Evolutionary conservation across 2,888 invertebrate species (phyloP), one percentile per base, ranked within the genome.

Genomic region (Epinotia nisella): DNA sequence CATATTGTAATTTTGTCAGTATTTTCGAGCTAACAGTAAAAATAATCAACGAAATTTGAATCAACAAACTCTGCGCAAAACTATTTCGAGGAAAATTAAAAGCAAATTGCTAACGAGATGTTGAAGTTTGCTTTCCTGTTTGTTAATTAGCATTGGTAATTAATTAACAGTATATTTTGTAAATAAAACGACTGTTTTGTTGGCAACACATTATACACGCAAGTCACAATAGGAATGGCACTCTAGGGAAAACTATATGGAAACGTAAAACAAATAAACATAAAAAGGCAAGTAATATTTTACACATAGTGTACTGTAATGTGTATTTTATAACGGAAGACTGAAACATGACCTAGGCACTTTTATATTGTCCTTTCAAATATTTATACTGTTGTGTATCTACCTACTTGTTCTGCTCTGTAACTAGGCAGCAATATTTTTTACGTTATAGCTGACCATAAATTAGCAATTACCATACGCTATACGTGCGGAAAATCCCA

Each of bases 71-170:
- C 29, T 35, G 19, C 65, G 21, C 39, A 19, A 5, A 55, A 65
- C 39, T 65, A 65, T 21, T 65, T 21, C 19, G 19, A 4, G 53
- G 17, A 55, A 39, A 39, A 17, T 60, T 65, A 19, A 65, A 65
- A 65, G 19, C 65, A 65, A 65, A 53, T 51, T 51, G 51, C 49
- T 60, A 60, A 29, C 71, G 21, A 9, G 78, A 77, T 81, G 35
- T 79, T 80, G 64, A 75, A 77, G 81, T 81, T 79, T 80, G 75
- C 74, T 65, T 74, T 74, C 76, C 76, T 78, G 55, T 55, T 65
- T 65, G 55, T 21, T 55, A 55, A 65, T 39, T 65, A 65, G 65
- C 51, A 39, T 4, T 39, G 65, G 55, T 65, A 39, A 55, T 65
- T 65, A 55, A 24, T 53, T 49, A 49, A 49, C n/a, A 13, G 49